Conservation (phyloP, 2,113 vertebrate genomes). For the Noctilio leporinus region DNA sequence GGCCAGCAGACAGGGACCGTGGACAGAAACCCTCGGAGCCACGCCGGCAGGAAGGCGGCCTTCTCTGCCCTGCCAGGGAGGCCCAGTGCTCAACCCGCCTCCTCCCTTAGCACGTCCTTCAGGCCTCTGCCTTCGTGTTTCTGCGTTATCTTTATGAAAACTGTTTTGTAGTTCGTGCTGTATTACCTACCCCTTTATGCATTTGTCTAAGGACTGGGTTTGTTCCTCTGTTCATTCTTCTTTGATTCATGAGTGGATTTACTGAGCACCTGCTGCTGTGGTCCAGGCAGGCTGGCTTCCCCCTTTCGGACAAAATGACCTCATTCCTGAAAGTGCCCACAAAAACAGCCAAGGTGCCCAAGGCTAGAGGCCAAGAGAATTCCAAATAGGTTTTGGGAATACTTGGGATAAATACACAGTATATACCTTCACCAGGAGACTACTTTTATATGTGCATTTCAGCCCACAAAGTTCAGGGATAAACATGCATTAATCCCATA, state of each 20-base stretch:
- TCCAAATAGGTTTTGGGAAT: not conserved
- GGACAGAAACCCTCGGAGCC: not conserved
- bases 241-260: not conserved
- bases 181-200: not conserved
- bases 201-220: not conserved
- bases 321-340: not conserved
- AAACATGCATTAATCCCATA: not conserved
- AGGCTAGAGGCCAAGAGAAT: slow-evolving; percentile 16
- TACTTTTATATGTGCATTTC: not conserved
- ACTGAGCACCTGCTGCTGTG: not conserved
- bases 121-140: not conserved
- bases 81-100: not conserved
- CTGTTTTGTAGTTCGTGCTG: not conserved
- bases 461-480: not conserved
- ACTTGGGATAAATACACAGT: not conserved
- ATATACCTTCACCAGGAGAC: not conserved
- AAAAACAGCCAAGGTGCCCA: not conserved
- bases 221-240: not conserved
- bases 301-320: not conserved
- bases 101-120: too few relatives aligned
- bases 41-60: not conserved
- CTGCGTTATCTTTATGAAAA: not conserved
- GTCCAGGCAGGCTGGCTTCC: not conserved
- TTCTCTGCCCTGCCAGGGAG: not conserved
- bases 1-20: too few relatives aligned